phyloP scores from a whole-genome alignment of 2,888 invertebrate genomes.

The Eurytoma adleriae region DNA sequence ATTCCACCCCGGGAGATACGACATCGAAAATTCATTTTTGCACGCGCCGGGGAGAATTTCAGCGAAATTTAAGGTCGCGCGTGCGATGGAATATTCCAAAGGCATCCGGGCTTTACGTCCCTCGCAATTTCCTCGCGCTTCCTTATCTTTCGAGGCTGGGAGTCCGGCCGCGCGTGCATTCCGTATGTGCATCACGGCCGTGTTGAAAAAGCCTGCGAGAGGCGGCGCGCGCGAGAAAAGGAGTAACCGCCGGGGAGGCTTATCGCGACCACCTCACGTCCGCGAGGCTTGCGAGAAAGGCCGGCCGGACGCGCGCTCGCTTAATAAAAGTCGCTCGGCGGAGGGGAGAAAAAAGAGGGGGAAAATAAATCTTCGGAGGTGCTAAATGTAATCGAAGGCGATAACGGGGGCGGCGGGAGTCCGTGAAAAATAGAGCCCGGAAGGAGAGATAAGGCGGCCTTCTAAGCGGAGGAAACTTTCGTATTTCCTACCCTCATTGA shows the following conservation, averaged over 20 bases:
- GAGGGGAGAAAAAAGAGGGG: background rate
- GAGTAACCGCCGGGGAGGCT: too few species aligned
- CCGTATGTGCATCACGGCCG: too few species aligned
- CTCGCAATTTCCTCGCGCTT: slow-evolving; percentile 24
- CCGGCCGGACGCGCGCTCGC: background rate
- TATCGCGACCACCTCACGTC: too few species aligned
- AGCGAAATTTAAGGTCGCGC: slow-evolving; percentile 29
- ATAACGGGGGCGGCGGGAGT: slow-evolving; percentile 31
- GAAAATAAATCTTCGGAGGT: slow-evolving; percentile 47
- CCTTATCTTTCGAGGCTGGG: background rate
- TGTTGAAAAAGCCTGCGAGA: too few species aligned
- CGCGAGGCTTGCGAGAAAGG: too few species aligned
- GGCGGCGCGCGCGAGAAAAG: too few species aligned
- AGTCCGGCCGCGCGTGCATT: too few species aligned
- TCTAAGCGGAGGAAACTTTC: slow-evolving; percentile 44
- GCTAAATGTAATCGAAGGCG: slow-evolving; percentile 52
- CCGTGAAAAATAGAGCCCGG: slow-evolving; percentile 50
- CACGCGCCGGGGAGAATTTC: slow-evolving; percentile 12
- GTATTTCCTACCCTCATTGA: slow-evolving; percentile 50
- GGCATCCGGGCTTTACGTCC: slow-evolving; percentile 17
- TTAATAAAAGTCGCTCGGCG: slow-evolving; percentile 27
- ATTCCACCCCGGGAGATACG: background rate
- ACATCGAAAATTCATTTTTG: slow-evolving; percentile 34
- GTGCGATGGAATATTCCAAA: slow-evolving; percentile 41
- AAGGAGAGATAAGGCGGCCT: slow-evolving; percentile 49